Evolutionary conservation across 2,888 invertebrate species (phyloP).

Genomic region (Stenichneumon culpator): DNA sequence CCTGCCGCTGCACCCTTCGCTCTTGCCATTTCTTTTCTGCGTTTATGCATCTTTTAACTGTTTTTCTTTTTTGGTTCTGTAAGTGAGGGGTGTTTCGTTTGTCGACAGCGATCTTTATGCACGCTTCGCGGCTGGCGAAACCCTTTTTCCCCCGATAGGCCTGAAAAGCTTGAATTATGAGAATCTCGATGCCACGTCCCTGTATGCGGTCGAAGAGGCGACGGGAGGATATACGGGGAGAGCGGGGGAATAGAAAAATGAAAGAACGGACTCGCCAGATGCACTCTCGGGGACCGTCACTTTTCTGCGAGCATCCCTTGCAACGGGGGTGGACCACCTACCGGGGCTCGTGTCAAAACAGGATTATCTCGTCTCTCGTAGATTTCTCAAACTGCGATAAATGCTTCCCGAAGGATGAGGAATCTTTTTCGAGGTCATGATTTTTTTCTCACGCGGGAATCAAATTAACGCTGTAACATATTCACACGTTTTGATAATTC

Average conservation of each 20-base stretch:
- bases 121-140: slow-evolving; percentile 40
- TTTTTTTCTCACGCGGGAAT: background rate
- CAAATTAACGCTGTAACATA: background rate
- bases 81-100: slow-evolving; percentile 60
- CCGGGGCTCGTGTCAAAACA: slow-evolving; percentile 79
- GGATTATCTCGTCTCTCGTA: slow-evolving; percentile 72
- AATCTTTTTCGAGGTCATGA: background rate
- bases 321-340: slow-evolving; percentile 74
- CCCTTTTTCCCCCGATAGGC: slow-evolving; percentile 58
- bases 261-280: slow-evolving; percentile 72
- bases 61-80: slow-evolving; percentile 48
- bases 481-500: slow-evolving; percentile 5
- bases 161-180: slow-evolving; percentile 72
- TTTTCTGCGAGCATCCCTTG: slow-evolving; percentile 70
- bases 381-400: slow-evolving; percentile 60
- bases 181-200: slow-evolving; percentile 70
- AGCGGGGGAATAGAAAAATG: slow-evolving; percentile 42
- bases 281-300: slow-evolving; percentile 65
- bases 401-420: background rate
- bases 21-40: slow-evolving; percentile 28
- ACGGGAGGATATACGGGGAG: slow-evolving; percentile 5
- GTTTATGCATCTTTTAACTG: slow-evolving; percentile 26
- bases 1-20: slow-evolving; percentile 16
- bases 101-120: slow-evolving; percentile 51
- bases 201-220: slow-evolving; percentile 2